Evolutionary conservation across 35 echinoderm and acorn worm genomes (phyloP), one percentile per base, ranked within the genome.

Genomic region (Apostichopus californicus): DNA sequence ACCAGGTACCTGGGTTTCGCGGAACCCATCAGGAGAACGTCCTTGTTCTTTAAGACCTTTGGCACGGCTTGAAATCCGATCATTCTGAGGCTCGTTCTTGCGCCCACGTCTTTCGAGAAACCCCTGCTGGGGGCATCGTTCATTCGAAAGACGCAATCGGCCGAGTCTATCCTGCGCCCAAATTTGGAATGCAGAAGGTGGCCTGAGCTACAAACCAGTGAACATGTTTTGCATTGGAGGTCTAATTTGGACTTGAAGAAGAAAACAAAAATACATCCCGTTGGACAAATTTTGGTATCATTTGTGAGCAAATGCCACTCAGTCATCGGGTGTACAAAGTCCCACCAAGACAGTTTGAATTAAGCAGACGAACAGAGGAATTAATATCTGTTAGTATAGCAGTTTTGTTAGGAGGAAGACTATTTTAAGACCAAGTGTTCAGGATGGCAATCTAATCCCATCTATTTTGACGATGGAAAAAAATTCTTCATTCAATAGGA

Each of bases 61-160:
- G 54, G 25, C 1, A 92, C 77, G 9, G 95, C 79, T 23, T 88
- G 78, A 68, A 96, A 92, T 11, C 92, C 92, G 3, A 95, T 78
- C 57, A 98, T 92, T 23, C 94, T 65, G 9, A 98, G 54, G 9
- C 86, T 95, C 22, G 96, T 98, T 6, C 96, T 77, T 0, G 73
- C 8, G 4, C 96, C 96, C 0, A 98, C 96, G 73, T 98, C 94
- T 6, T 88, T 82, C 24, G 91, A 71, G 54, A 81, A 98, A 3
- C 94, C 92, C 11, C 77, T 65, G 34, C 82, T 93, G 0, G 96
- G 94, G 21, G 96, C 94, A 61, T 93, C 80, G 23, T 98, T 98
- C 96, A 95, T 98, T 5, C 96, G 92, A 66, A 98, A 88, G 5
- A 98, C 90, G 54, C 96, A 98, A 73, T 95, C 94, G 2, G 96